Evolutionary conservation across 2,113 vertebrate species (phyloP).

Genomic region (Crotophaga sulcirostris): DNA sequence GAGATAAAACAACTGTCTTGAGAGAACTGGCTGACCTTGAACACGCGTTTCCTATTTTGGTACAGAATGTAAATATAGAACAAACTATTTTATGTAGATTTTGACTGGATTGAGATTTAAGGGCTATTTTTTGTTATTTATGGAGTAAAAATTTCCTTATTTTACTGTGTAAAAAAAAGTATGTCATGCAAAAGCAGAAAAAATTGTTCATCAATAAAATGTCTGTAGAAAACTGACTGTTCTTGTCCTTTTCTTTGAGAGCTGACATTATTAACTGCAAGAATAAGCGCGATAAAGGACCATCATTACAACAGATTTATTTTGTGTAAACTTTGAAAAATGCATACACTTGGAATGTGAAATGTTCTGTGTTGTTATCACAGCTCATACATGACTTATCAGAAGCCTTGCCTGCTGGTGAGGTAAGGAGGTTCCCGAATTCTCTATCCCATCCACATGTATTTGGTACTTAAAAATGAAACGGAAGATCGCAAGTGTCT

Average conservation of each 20-base stretch:
- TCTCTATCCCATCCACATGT: background rate
- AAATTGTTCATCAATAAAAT: slow-evolving; percentile 48
- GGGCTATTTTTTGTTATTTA: slow-evolving; percentile 70
- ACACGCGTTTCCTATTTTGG: slow-evolving; percentile 23
- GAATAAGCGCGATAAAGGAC: background rate
- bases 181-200: background rate
- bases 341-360: background rate
- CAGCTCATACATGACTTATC: background rate
- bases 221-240: slow-evolving; percentile 4
- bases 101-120: slow-evolving; percentile 58
- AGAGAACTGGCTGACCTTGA: slow-evolving; percentile 28
- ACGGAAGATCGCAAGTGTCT: background rate
- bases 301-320: background rate
- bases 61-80: slow-evolving; percentile 40
- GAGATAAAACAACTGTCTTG: slow-evolving; percentile 11
- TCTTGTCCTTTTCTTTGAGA: background rate
- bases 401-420: background rate
- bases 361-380: background rate
- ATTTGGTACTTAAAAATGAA: background rate
- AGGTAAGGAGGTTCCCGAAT: background rate
- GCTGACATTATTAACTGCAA: background rate
- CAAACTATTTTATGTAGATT: slow-evolving; percentile 62
- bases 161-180: background rate
- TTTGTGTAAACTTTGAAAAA: background rate
- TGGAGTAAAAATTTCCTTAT: slow-evolving; percentile 5